Evolutionary conservation across 2,113 vertebrate species (phyloP).

Genomic region (Petrocephalus zakoni): DNA sequence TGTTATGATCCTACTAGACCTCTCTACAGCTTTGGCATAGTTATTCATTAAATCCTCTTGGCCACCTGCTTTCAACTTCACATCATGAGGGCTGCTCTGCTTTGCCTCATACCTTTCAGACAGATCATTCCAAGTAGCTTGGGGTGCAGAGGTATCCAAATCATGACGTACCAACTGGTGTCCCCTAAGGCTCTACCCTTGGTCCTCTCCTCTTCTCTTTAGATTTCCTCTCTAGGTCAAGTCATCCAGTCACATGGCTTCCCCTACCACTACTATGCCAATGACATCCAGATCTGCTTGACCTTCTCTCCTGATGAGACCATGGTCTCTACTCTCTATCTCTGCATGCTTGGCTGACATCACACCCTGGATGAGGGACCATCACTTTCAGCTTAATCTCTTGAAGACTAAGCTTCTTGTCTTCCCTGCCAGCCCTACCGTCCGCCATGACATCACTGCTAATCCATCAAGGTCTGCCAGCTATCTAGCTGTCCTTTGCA

Average conservation of each 20-base stretch:
- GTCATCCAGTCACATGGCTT: not conserved
- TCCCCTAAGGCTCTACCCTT: not conserved
- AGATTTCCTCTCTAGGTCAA: not conserved
- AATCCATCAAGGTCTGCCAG: not conserved
- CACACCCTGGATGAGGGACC: not conserved
- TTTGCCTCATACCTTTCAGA: not conserved
- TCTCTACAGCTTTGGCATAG: not conserved
- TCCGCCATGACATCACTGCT: not conserved
- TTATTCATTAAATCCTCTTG: not conserved
- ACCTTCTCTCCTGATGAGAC: not conserved
- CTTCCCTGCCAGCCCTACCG: not conserved
- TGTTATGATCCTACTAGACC: not conserved
- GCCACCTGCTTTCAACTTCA: not conserved
- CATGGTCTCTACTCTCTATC: not conserved
- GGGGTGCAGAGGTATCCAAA: not conserved
- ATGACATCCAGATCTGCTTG: not conserved
- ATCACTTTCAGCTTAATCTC: not conserved
- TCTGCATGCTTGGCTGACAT: not conserved
- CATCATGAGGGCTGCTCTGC: not conserved
- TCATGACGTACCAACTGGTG: not conserved
- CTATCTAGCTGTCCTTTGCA: too few relatives aligned
- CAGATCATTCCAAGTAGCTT: not conserved
- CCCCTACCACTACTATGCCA: not conserved
- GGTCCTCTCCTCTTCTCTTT: not conserved
- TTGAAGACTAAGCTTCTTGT: not conserved